Base-by-base conservation (phyloP, 2,888 invertebrate genomes). In the Eristalis pertinax region DNA sequence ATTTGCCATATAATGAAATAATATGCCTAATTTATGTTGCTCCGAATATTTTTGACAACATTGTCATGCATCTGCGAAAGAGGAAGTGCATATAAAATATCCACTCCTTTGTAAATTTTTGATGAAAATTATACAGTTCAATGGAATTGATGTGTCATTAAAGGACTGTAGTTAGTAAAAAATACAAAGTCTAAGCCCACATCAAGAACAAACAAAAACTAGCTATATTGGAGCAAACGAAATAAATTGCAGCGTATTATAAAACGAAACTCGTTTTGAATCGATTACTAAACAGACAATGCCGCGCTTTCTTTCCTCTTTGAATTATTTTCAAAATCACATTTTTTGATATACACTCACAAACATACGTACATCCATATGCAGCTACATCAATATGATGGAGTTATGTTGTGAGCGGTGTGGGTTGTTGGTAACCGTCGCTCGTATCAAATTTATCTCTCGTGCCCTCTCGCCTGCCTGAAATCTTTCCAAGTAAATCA, bases 401-500 rank as follows among this genome's bases (percentile, higher is more conserved):
- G 19, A 19, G 67, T 81, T 81, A 75, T 75, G 75, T 69, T 56
- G 75, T 50, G 29, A 65, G 41, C 24, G 35, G 26, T 4, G 4
- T 24, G 26, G 13, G 60, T 75, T 72, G 29, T 73, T 58, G 2
- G n/a, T 35, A 43, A 22, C 24, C 38, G 22, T 63, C n/a, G 11
- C 41, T 8, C 13, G 41, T 60, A 70, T 75, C 63, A 69, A 76
- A 72, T 72, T 82, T 76, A 76, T 82, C 76, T 76, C 76, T 70
- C 60, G 64, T 76, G 38, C 69, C 41, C 65, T 41, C 64, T 70
- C 58, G 50, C 64, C 69, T 74, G 10, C n/a, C 19, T 70, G 24
- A 58, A 60, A 82, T 82, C 82, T 82, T 82, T 82, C 82, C 75
- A 65, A 38, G 65, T 82, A 82, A 82, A 72, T 65, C 75, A 41